Conservation (phyloP, 1,140 invertebrate genomes). For the Drosophila melanogaster region DNA sequence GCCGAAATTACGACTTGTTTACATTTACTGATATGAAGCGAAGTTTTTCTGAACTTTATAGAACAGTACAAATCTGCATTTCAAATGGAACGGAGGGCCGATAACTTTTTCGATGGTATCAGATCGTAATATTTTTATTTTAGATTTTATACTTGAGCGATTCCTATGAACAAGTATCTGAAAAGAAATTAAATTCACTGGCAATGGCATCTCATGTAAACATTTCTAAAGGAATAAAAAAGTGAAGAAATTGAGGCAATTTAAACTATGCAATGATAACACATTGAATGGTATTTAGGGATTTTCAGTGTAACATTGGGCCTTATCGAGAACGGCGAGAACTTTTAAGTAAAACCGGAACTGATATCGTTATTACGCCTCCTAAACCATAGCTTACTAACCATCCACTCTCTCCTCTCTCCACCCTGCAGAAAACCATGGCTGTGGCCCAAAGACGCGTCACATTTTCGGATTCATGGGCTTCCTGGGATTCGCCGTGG, state of each 20-base stretch:
- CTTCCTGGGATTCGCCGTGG: constrained; percentile 92
- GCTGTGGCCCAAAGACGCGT: constrained; percentile 86
- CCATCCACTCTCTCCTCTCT: not conserved
- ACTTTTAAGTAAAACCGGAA: not conserved
- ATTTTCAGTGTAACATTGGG: not conserved
- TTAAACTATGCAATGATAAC: not conserved
- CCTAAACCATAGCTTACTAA: constrained; percentile 7
- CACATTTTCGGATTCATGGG: constrained; percentile 92
- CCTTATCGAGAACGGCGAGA: not conserved
- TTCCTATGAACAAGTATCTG: no score
- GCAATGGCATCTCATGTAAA: no score
- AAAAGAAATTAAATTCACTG: no score
- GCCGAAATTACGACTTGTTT: not conserved
- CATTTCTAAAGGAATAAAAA: no score
- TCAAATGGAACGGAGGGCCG: not conserved
- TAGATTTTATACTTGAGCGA: no score
- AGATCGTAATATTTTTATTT: not conserved
- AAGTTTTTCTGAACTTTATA: not conserved
- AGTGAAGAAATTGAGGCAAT: not conserved
- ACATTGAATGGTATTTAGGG: not conserved
- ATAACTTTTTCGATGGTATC: not conserved
- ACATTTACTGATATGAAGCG: not conserved
- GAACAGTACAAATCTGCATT: not conserved
- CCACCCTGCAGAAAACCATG: constrained; percentile 4
- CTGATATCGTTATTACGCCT: constrained; percentile 19